Percentiles rank a stretch among this genome's conserved stretches.
Evolutionary conservation across 2,888 invertebrate genomes (phyloP).

Genomic region (Parelbella ahira): DNA sequence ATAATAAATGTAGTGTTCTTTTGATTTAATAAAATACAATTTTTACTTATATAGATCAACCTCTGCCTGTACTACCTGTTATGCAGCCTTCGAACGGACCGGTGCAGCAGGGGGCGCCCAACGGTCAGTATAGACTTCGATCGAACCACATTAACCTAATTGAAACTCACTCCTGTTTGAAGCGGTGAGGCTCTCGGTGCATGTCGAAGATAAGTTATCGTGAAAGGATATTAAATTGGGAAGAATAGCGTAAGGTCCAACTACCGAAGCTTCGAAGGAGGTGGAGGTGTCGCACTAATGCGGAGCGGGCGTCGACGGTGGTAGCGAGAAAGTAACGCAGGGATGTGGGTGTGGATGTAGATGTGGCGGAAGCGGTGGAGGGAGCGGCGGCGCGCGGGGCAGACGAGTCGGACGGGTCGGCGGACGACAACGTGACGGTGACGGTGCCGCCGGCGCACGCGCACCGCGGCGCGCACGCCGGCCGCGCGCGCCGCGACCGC

Average conservation of each 20-base stretch:
- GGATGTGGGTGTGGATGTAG: too few species aligned
- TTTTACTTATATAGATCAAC: conserved; percentile 2
- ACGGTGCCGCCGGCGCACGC: conserved; percentile 69
- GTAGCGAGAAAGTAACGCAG: too few species aligned
- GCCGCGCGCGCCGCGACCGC: conserved; percentile 29
- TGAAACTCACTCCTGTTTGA: conserved; percentile 16
- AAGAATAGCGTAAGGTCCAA: too few species aligned
- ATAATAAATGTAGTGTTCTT: too few species aligned
- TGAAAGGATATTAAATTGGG: too few species aligned
- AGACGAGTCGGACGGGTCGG: conserved; percentile 78
- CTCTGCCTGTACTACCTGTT: neutral
- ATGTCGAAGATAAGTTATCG: conserved; percentile 28
- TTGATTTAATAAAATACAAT: too few species aligned
- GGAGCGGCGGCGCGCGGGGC: conserved; percentile 29
- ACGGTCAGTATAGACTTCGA: conserved; percentile 18
- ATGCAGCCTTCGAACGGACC: conserved; percentile 16
- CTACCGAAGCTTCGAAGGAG: too few species aligned
- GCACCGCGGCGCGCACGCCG: conserved; percentile 30
- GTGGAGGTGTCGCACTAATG: too few species aligned
- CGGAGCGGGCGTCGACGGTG: too few species aligned
- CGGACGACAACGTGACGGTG: conserved; percentile 80
- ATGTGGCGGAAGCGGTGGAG: conserved; percentile 17
- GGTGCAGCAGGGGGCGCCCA: conserved; percentile 11
- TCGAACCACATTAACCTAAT: conserved; percentile 17
- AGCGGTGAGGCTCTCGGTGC: conserved; percentile 37